A percentile compares a stretch with the other conserved stretches of the same genome.
phyloP scores from a whole-genome alignment of 2,113 vertebrate genomes.

The Scortum barcoo region DNA sequence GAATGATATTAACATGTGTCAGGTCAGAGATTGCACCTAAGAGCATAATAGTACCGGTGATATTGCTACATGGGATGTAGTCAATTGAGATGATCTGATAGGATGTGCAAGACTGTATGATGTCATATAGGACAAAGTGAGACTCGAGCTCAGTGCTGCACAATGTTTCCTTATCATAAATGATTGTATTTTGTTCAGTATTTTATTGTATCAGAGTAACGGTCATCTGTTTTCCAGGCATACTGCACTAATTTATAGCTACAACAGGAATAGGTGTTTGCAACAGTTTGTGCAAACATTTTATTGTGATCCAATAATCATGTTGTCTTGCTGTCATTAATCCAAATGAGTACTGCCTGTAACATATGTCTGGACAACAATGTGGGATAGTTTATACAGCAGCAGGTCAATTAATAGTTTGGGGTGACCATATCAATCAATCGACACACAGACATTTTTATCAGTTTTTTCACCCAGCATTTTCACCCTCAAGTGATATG shows the following conservation, averaged over 20 bases:
- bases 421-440: not conserved
- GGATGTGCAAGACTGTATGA: not conserved
- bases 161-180: not conserved
- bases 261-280: not conserved
- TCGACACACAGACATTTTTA: no score
- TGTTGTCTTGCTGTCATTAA: not conserved
- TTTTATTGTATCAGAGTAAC: not conserved
- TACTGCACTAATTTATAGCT: not conserved
- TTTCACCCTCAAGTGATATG: not conserved
- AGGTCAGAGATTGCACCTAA: constrained; percentile 54
- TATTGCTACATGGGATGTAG: constrained; percentile 32
- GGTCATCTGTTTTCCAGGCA: not conserved
- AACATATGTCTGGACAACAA: constrained; percentile 7
- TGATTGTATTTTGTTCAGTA: not conserved
- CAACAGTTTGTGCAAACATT: not conserved
- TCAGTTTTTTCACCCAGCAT: no score
- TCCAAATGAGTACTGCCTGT: not conserved
- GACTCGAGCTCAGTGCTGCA: not conserved
- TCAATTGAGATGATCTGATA: constrained; percentile 30
- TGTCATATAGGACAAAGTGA: constrained; percentile 22
- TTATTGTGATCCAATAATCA: constrained; percentile 1
- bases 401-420: not conserved
- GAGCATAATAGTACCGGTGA: constrained; percentile 41
- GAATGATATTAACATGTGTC: constrained; percentile 58
- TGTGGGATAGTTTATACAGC: not conserved